Evolutionary conservation across 92 coral and sea anemone genomes (phyloP).

Genomic region (Galaxea fascicularis): DNA sequence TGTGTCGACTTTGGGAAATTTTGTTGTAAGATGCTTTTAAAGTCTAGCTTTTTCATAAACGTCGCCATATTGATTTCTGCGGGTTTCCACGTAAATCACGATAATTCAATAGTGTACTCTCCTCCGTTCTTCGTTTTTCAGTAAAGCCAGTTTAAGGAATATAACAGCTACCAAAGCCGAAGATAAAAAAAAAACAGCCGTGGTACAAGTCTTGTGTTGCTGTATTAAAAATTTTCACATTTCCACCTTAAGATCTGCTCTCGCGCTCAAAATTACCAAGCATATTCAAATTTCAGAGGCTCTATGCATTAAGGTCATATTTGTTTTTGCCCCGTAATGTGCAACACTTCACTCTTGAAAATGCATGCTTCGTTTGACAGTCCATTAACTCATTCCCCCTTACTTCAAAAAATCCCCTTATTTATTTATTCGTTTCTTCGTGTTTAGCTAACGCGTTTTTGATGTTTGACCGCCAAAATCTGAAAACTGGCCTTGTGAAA

Average conservation of each 20-base stretch:
- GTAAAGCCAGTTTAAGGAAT: background rate
- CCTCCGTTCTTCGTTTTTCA: background rate
- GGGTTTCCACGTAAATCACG: too few relatives aligned
- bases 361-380: too few relatives aligned
- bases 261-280: too few relatives aligned
- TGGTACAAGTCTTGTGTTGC: background rate
- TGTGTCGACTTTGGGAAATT: too few relatives aligned
- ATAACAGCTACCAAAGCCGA: background rate
- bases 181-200: background rate
- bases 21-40: background rate
- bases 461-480: background rate
- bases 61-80: background rate
- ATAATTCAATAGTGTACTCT: background rate
- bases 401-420: too few relatives aligned
- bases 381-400: too few relatives aligned
- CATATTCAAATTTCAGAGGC: too few relatives aligned
- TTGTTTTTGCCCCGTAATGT: too few relatives aligned
- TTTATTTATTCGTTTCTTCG: slow-evolving; percentile 5
- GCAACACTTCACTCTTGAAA: too few relatives aligned
- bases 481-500: background rate
- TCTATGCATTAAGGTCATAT: too few relatives aligned
- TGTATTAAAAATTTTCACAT: too few relatives aligned
- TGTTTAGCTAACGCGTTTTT: background rate
- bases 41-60: background rate
- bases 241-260: too few relatives aligned